Evolutionary conservation across 1,140 invertebrate species (phyloP), one percentile per base, ranked within the genome.

Genomic region (Formica selysi): DNA sequence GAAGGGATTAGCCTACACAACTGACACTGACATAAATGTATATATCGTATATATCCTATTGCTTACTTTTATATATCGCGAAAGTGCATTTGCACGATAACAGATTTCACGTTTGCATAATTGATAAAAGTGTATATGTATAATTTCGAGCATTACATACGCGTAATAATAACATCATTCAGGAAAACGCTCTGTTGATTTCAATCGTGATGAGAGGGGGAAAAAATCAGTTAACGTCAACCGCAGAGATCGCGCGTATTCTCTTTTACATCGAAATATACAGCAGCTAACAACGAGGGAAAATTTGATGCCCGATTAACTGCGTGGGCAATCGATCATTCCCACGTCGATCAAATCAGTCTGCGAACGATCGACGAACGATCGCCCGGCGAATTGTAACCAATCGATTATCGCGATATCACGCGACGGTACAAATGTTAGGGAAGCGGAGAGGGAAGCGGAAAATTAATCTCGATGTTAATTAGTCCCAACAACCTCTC

Each of bases 241-340:
- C 67, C 79, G 54, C 79, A 81, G 67, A 81, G 38, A 44, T 68
- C 79, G 67, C 54, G 32, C 13, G 67, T 68, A 81, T 81, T 38
- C 79, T 81, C 79, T 81, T 74, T 81, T 81, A 81, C 79, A 73
- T 81, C 51, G 67, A 81, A 73, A 73, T 29, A 51, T 51, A 73
- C 79, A 61, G 61, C 51, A 19, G 65, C 32, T 19, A 59, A 51
- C 62, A 76, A 32, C 48, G 85, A 67, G 76, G 71, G 86, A 80
- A 80, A 88, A 87, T 87, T 81, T 87, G 85, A 87, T 68, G 59
- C 76, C 62, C 57, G 51, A 87, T 81, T 81, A 81, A 65, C 79
- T 59, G 85, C 79, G 79, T 68, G 67, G 79, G 79, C 79, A 81
- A 74, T 86, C 76, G 65, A 88, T 71, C 29, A 86, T 81, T 87